Percentiles rank a stretch among this genome's conserved stretches.
These are phyloP conservation scores for Crotophaga sulcirostris DNA, from an alignment of 2,113 vertebrate species.

Conservation along the genomic window DNA sequence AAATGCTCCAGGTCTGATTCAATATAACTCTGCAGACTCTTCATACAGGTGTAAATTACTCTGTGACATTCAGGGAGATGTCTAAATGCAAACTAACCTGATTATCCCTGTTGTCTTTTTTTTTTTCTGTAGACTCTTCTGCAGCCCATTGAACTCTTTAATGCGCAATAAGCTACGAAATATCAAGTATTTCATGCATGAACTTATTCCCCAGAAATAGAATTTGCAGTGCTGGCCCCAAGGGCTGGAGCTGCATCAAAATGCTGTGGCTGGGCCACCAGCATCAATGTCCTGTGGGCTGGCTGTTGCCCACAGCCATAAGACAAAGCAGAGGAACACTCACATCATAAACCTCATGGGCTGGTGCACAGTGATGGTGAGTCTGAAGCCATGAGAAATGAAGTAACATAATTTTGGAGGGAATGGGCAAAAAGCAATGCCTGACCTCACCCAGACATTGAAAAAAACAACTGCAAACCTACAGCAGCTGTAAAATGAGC, in stretches of 20 bases:
- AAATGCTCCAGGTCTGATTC: slow-evolving; percentile 43
- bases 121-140: neutral
- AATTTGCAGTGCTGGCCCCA: neutral
- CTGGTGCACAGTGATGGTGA: neutral
- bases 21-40: neutral
- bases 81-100: slow-evolving; percentile 7
- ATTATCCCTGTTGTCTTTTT: neutral
- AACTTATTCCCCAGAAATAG: neutral
- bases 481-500: neutral
- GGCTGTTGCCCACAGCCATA: neutral
- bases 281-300: neutral
- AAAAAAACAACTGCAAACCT: neutral
- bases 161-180: neutral
- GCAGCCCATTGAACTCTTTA: neutral
- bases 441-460: neutral
- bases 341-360: neutral
- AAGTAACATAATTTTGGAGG: neutral
- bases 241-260: neutral
- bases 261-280: neutral
- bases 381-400: neutral
- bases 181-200: neutral
- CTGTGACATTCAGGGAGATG: neutral
- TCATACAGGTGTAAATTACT: slow-evolving; percentile 58
- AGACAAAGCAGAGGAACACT: neutral
- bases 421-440: neutral